Conservation (phyloP, 2,888 invertebrate species). For the Nycteola revayana region DNA sequence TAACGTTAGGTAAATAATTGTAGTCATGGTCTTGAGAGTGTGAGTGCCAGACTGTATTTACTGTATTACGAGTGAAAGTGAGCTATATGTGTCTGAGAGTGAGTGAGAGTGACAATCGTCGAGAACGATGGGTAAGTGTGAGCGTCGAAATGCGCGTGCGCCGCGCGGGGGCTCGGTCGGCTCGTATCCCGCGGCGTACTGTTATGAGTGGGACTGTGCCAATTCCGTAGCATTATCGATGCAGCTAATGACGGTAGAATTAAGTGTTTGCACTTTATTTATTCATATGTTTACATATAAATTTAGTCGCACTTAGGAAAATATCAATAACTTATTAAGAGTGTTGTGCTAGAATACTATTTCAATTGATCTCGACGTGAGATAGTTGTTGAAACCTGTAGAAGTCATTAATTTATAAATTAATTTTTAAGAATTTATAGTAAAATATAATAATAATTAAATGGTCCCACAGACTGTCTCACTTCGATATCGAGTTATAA, state of each 20-base stretch:
- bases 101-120: constrained; percentile 11
- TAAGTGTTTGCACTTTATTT: constrained; percentile 84
- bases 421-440: constrained; percentile 79
- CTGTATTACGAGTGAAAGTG: constrained; percentile 30
- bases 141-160: constrained; percentile 23
- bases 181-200: constrained; percentile 20
- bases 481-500: constrained; percentile 72
- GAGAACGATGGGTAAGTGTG: constrained; percentile 9
- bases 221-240: constrained; percentile 75
- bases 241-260: constrained; percentile 77
- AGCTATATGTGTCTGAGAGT: constrained; percentile 24
- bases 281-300: constrained; percentile 80
- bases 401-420: constrained; percentile 80
- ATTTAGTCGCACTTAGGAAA: constrained; percentile 81
- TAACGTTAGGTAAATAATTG: constrained; percentile 59
- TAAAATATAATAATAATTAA: constrained; percentile 67
- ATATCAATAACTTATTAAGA: constrained; percentile 82
- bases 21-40: constrained; percentile 51
- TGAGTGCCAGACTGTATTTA: constrained; percentile 28
- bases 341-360: constrained; percentile 80
- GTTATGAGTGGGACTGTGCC: constrained; percentile 77
- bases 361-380: constrained; percentile 72
- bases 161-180: constrained; percentile 19
- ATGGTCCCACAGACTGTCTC: constrained; percentile 68
- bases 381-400: constrained; percentile 68